Evolutionary conservation across 2,888 invertebrate genomes (phyloP).

Genomic region (Drosophila mettleri): DNA sequence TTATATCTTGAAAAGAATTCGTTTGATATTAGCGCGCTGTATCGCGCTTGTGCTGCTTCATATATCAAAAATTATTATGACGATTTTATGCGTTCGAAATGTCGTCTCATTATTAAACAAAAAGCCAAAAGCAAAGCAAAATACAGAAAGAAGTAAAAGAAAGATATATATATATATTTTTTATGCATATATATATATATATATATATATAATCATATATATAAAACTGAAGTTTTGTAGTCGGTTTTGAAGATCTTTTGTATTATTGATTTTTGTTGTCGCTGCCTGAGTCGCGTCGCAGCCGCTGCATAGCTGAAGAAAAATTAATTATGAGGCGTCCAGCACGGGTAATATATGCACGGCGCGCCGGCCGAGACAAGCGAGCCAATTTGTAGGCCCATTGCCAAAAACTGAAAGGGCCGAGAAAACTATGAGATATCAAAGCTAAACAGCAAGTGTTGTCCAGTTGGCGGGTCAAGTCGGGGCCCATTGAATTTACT

Average conservation of each 20-base stretch:
- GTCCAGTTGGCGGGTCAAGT: no score
- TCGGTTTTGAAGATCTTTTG: slow-evolving; percentile 58
- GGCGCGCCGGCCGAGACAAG: slow-evolving; percentile 48
- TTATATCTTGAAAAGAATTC: slow-evolving; percentile 83
- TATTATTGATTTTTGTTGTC: slow-evolving; percentile 68
- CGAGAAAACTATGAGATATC: slow-evolving; percentile 1
- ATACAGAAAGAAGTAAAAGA: slow-evolving; percentile 49
- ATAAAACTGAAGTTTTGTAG: slow-evolving; percentile 48
- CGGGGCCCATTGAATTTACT: slow-evolving; percentile 55
- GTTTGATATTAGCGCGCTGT: slow-evolving; percentile 83
- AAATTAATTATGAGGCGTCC: slow-evolving; percentile 64
- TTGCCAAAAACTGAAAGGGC: slow-evolving; percentile 58
- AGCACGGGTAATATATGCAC: slow-evolving; percentile 59
- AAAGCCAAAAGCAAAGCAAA: slow-evolving; percentile 68
- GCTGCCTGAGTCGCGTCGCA: background rate
- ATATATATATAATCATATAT: slow-evolving; percentile 26
- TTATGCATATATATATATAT: slow-evolving; percentile 4
- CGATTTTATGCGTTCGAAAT: slow-evolving; percentile 85
- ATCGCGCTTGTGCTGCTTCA: slow-evolving; percentile 83
- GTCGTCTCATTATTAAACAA: slow-evolving; percentile 84
- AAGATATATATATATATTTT: background rate
- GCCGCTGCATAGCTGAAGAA: slow-evolving; percentile 37
- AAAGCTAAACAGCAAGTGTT: slow-evolving; percentile 41
- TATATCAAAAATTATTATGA: slow-evolving; percentile 85
- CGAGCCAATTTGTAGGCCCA: slow-evolving; percentile 71